A percentile compares a stretch with the other conserved stretches of the same genome.
These are phyloP conservation scores for Euphonia xanthogaster DNA, from an alignment of 2,797 vertebrate species.

Conservation along the genomic window DNA sequence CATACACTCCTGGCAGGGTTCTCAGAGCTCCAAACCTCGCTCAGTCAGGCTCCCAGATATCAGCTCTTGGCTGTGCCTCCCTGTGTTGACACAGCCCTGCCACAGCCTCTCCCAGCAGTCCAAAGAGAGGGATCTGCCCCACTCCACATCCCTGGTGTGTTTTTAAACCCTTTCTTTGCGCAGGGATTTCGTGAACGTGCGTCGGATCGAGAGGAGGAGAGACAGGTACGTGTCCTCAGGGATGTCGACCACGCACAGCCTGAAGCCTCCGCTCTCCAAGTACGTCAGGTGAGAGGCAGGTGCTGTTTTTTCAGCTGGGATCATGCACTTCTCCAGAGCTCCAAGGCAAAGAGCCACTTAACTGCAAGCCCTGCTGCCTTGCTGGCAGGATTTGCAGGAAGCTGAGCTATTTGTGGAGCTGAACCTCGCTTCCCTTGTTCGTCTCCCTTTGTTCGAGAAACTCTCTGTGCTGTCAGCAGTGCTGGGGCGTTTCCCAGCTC, in stretches of 20 bases:
- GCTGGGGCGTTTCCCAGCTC: conserved; percentile 35
- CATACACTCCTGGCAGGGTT: neutral
- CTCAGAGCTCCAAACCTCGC: neutral
- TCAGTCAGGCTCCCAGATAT: fast-evolving
- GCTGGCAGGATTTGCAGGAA: conserved; percentile 53
- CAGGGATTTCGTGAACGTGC: conserved; percentile 96
- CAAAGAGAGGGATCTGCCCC: neutral
- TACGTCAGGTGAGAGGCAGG: conserved; percentile 85
- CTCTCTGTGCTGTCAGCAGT: neutral
- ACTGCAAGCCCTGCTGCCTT: conserved; percentile 23
- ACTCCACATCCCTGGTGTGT: neutral
- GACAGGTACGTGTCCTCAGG: conserved; percentile 92
- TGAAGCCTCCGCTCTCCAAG: conserved; percentile 83
- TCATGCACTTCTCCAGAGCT: neutral
- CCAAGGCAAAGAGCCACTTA: neutral
- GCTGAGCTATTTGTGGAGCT: conserved; percentile 30
- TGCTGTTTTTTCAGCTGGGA: neutral
- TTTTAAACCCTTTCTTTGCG: neutral
- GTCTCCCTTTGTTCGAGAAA: conserved; percentile 47
- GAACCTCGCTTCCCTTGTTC: conserved; percentile 32
- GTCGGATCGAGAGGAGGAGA: conserved; percentile 88
- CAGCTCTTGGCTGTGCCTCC: neutral
- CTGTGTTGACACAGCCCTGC: neutral
- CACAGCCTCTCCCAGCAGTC: neutral
- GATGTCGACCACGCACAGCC: conserved; percentile 84